Conservation (phyloP, 1,140 invertebrate genomes). For the Lucilia sericata region DNA sequence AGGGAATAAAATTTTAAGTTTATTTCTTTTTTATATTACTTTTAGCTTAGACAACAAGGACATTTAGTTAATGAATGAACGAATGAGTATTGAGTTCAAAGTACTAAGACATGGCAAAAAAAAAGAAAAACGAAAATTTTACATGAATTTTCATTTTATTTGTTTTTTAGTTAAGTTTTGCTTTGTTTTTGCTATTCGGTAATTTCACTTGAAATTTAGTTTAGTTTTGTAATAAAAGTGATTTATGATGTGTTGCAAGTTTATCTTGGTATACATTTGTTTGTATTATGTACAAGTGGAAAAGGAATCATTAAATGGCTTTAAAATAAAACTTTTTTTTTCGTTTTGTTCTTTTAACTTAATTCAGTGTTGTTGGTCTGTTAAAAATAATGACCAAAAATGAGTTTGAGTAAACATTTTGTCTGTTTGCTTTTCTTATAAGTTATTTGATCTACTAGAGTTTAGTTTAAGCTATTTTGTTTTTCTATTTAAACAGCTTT, state of each 20-base stretch:
- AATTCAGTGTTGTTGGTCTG: neutral
- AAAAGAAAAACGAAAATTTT: neutral
- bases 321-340: constrained; percentile 34
- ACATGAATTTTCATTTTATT: constrained; percentile 15
- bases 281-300: neutral
- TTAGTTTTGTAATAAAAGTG: constrained; percentile 39
- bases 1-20: neutral
- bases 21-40: neutral
- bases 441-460: constrained; percentile 41
- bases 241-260: constrained; percentile 41
- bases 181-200: constrained; percentile 14
- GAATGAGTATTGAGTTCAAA: constrained; percentile 34
- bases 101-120: neutral
- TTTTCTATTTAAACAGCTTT: neutral
- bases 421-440: neutral
- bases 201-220: constrained; percentile 21
- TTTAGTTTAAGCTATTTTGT: constrained; percentile 30
- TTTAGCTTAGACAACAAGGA: constrained; percentile 26
- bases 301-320: constrained; percentile 32
- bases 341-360: neutral
- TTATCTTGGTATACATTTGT: neutral
- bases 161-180: neutral
- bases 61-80: constrained; percentile 39
- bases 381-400: constrained; percentile 16
- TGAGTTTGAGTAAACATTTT: neutral